Base-by-base conservation (phyloP, 2,797 vertebrate genomes). In the Nothura maculosa region DNA sequence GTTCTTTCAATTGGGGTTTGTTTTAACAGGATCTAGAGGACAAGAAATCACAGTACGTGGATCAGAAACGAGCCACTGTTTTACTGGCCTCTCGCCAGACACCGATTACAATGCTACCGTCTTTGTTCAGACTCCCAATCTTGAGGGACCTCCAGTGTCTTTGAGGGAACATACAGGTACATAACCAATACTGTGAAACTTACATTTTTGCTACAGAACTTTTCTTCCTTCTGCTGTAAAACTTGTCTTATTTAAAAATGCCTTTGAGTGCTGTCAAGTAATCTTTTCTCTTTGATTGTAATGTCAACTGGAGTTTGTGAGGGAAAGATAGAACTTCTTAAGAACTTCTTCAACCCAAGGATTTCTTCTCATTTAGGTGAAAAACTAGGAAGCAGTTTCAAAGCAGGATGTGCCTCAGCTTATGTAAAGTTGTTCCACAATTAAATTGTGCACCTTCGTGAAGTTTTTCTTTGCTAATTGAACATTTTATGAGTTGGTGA, bases 1-100 rank as follows among this genome's bases (percentile, higher is more conserved):
- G 76, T 48, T 62, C 30, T 75, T 91, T 77, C 68, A 0, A 0
- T 8, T 83, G 78, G 30, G 12, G 3, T 90, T 70, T 81, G 28
- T 75, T 42, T 84, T 43, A 47, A 12, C 83, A 98, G 98, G 98
- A 96, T 97, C 98, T 85, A 98, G 99, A 42, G 99, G 99, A 58
- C 99, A 99, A 87, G 99, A 99, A 97, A 98, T 99, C 92, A 99
- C 99, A 82, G 98, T 99, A 57, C 98, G 98, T 6, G 99, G 98
- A 2, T 99, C 98, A 21, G 97, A 98, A 91, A 99, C 98, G 14
- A 99, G 98, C 92, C 98, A 99, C 94, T 99, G 99, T 97, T 99
- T 99, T 38, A 98, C 98, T 3, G 99, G 98, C 14, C 98, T 99
- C 4, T 99, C 98, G 28, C 98, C 98, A 1, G 98, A 99, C 28